A percentile compares a stretch with the other conserved stretches of the same genome.
These are phyloP conservation scores for Mormyrops attenuatus DNA, from an alignment of 2,797 vertebrate species.

Conservation along the genomic window DNA sequence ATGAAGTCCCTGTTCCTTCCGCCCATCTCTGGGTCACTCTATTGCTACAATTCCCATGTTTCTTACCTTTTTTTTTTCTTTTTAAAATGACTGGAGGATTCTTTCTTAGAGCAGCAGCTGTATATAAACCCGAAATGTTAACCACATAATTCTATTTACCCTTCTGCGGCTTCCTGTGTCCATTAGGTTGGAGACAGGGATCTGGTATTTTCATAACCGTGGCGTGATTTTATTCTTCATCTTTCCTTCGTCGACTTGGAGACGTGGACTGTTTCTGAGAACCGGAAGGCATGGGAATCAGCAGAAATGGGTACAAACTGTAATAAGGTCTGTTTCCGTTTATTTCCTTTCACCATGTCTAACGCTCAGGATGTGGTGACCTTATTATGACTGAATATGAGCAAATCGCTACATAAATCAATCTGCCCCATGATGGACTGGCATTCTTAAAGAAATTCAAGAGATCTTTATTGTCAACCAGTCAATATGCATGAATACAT, in stretches of 20 bases:
- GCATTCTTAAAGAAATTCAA: background rate
- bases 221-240: constrained; percentile 18
- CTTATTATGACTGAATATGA: background rate
- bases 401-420: background rate
- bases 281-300: constrained; percentile 56
- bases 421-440: background rate
- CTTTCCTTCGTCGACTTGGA: constrained; percentile 23
- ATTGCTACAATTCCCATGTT: background rate
- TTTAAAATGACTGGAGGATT: background rate
- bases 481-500: background rate
- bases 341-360: background rate
- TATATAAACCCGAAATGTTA: constrained; percentile 15
- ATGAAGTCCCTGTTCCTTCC: background rate
- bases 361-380: background rate
- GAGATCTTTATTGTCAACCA: background rate
- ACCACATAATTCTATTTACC: constrained; percentile 19
- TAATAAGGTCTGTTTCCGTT: constrained; percentile 7
- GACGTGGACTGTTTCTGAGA: constrained; percentile 15
- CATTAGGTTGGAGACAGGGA: background rate
- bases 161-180: constrained; percentile 9
- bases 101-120: constrained; percentile 10
- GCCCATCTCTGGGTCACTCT: background rate
- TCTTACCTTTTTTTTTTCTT: background rate
- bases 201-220: constrained; percentile 24
- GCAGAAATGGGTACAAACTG: constrained; percentile 23